These are phyloP conservation scores for Teinopalpus imperialis DNA, from an alignment of 2,888 invertebrate genomes.

Conservation along the genomic window DNA sequence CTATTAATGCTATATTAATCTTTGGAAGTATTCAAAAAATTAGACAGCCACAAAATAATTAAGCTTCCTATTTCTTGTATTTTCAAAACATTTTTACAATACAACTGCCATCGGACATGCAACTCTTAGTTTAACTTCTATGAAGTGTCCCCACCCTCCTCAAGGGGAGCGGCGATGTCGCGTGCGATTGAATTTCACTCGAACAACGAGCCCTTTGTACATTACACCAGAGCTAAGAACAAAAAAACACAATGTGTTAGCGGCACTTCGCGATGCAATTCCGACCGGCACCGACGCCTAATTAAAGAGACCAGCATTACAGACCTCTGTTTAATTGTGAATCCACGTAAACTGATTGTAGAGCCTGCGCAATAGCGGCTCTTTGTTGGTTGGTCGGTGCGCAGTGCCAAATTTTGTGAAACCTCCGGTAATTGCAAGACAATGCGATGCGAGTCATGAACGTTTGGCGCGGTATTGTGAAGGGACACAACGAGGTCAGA, in stretches of 20 bases:
- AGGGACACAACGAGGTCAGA: slow-evolving; percentile 61
- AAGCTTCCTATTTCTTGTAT: too few relatives aligned
- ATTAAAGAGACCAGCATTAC: slow-evolving; percentile 48
- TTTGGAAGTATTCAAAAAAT: too few relatives aligned
- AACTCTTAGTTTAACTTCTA: background rate
- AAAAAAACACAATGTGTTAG: slow-evolving; percentile 67
- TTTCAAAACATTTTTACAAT: too few relatives aligned
- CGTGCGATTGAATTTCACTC: slow-evolving; percentile 71
- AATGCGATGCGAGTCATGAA: slow-evolving; percentile 69
- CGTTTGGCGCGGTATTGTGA: slow-evolving; percentile 58
- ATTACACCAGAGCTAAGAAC: slow-evolving; percentile 49
- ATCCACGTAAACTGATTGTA: slow-evolving; percentile 13
- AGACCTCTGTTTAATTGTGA: slow-evolving; percentile 38
- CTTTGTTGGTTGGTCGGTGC: slow-evolving; percentile 40
- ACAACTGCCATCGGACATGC: too few relatives aligned
- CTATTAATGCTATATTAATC: too few relatives aligned
- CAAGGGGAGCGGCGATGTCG: slow-evolving; percentile 59
- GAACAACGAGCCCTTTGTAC: slow-evolving; percentile 58
- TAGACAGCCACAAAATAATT: too few relatives aligned
- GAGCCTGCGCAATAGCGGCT: slow-evolving; percentile 33
- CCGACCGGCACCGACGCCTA: slow-evolving; percentile 55
- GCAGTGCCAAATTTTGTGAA: slow-evolving; percentile 73
- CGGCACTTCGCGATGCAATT: slow-evolving; percentile 72
- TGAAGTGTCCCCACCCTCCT: slow-evolving; percentile 39
- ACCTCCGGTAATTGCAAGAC: slow-evolving; percentile 70